Percentiles rank a stretch among this genome's conserved stretches.
Conservation (phyloP, 1,140 invertebrate genomes). For the Ephestia elutella region DNA sequence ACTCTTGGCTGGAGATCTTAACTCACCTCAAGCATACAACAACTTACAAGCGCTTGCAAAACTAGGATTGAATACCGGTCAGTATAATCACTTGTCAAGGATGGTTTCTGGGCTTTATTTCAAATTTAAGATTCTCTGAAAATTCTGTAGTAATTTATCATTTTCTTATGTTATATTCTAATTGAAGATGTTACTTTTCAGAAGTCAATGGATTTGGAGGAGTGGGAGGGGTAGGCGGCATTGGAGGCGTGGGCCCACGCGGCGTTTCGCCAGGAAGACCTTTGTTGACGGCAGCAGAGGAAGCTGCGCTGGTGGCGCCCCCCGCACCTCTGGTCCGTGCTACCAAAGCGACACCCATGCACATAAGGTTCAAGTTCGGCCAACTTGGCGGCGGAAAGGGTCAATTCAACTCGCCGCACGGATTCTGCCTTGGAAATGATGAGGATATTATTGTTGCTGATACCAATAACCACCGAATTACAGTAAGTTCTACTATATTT, state of each 20-base stretch:
- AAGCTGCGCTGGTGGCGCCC: conserved; percentile 63
- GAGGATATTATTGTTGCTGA: conserved; percentile 97
- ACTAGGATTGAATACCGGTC: conserved; percentile 84
- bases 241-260: conserved; percentile 54
- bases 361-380: conserved; percentile 94
- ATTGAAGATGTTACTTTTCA: conserved; percentile 28
- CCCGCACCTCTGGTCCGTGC: conserved; percentile 75
- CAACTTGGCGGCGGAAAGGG: conserved; percentile 91
- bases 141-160: background rate
- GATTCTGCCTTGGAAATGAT: conserved; percentile 94
- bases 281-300: conserved; percentile 59
- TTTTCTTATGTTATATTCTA: conserved; percentile 2
- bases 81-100: conserved; percentile 23
- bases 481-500: conserved; percentile 74
- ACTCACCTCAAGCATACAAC: conserved; percentile 84
- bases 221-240: conserved; percentile 42
- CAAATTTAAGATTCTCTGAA: no score
- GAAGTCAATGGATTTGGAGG: conserved; percentile 65
- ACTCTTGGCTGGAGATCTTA: conserved; percentile 82
- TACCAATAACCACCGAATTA: conserved; percentile 96
- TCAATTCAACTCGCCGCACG: conserved; percentile 97
- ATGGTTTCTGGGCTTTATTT: background rate
- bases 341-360: conserved; percentile 86
- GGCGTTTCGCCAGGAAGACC: conserved; percentile 72
- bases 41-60: conserved; percentile 92